Base-by-base conservation (phyloP, 2,888 invertebrate species). In the Argynnis bischoffii region DNA sequence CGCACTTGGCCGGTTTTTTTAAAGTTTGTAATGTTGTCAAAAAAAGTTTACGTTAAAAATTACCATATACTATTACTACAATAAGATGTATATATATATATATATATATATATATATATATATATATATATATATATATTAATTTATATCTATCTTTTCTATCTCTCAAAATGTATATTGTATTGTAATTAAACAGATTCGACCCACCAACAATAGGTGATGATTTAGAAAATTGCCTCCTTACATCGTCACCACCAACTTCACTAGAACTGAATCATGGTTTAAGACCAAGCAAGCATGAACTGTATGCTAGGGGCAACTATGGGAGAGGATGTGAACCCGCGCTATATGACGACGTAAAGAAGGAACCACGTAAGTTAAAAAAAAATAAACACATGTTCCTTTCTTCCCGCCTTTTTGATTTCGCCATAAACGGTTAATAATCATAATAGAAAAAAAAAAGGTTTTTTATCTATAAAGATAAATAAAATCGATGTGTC, bases 321-420 rank as follows among this genome's bases (percentile, higher is more conserved):
- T 97, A 95, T 76, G 97, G 97, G 0, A 94, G 96, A 64, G 97
- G 97, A 0, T 97, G 97, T 76, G 97, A 97, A 81, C 94, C 96
- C 0, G 95, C 95, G 67, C 92, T 94, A 2, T 89, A 90, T 69
- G 92, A 92, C 72, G 87, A 88, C 69, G 75, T 79, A 0, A 81
- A 84, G 8, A 78, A 81, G 1, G 88, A 88, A 47, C 81, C 83
- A 50, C 82, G 88, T 88, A 64, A 79, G 81, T 76, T 31, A 50
- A 6, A 35, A 15, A 14, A 15, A 54, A 26, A 26, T 2, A 26
- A 3, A 2, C 2, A 3, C 4, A 26, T 26, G 26, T 26, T 26
- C 26, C 26, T 26, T 26, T 26, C 26, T 4, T 4, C 3, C 26
- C 26, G 26, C 26, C 26, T 26, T 26, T 3, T 26, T 4, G 26